Evolutionary conservation across 2,888 invertebrate genomes (phyloP), one percentile per base, ranked within the genome.

Genomic region (Sphaeridia pumilis): DNA sequence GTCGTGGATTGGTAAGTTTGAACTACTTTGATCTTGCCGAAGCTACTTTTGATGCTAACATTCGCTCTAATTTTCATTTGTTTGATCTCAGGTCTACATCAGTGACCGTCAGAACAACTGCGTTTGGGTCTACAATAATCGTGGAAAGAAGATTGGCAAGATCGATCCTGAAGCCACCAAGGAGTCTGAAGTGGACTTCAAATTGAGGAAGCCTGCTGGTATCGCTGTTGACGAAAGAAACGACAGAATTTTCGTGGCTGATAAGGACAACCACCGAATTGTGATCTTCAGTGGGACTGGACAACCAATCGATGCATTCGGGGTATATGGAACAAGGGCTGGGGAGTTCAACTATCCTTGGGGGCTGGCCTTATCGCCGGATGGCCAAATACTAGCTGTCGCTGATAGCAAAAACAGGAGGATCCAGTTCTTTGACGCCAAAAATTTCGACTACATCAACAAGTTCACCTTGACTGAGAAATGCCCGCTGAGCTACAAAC

Each of bases 291-390:
- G n/a, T 22, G 62, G 70, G 45, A 79, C 81, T 47, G 94, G 94
- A 5, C 75, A 75, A 24, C 92, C 85, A 68, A 71, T 92, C 21
- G 74, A 82, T 25, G 82, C 81, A 67, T 94, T 94, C 69, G 95
- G 95, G 14, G 83, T 85, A 57, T 84, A 84, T 65, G 94, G 94
- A 20, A 80, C 79, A 58, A 80, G 82, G 56, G 80, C 80, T 66
- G 93, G 93, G 1, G 36, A 53, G 17, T 58, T 63, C 21, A 42
- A 42, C 28, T 64, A 54, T 27, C 64, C 64, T 0, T 64, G 64
- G 61, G 64, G 56, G n/a, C 28, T 64, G 10, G 57, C 49, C 27
- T 55, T 56, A 12, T 52, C 57, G 4, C 49, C 52, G 41, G 17
- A 49, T 44, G 61, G 61, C 45, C 14, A 28, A 7, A 27, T 43